phyloP scores from a whole-genome alignment of 2,888 invertebrate species.

The Acronicta leporina region DNA sequence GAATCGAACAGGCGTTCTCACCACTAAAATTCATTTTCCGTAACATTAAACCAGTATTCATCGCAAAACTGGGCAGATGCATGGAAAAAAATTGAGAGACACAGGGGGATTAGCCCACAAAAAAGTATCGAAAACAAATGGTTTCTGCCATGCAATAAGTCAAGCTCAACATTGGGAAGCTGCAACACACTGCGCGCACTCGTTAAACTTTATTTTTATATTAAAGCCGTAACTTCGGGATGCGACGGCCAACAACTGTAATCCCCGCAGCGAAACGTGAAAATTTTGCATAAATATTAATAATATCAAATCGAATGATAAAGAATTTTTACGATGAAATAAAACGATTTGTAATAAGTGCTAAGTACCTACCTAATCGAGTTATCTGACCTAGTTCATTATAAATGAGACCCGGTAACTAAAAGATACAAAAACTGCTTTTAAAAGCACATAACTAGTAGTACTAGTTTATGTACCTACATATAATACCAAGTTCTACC shows the following conservation, averaged over 20 bases:
- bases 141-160: conserved; percentile 80
- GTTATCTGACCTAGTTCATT: too few species aligned
- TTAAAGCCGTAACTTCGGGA: conserved; percentile 84
- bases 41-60: conserved; percentile 43
- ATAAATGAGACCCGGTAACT: too few species aligned
- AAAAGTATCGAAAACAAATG: conserved; percentile 79
- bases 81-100: conserved; percentile 57
- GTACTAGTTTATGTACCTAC: too few species aligned
- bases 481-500: too few species aligned
- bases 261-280: conserved; percentile 75
- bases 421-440: too few species aligned
- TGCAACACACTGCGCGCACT: conserved; percentile 80
- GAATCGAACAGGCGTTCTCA: conserved; percentile 39
- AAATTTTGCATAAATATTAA: conserved; percentile 68
- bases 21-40: conserved; percentile 15
- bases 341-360: too few species aligned
- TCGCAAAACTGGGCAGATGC: conserved; percentile 40
- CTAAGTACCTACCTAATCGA: too few species aligned
- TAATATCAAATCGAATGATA: conserved; percentile 36
- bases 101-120: conserved; percentile 69
- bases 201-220: conserved; percentile 88
- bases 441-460: too few species aligned
- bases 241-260: conserved; percentile 76
- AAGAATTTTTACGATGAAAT: conserved; percentile 26
- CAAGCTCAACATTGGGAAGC: conserved; percentile 80